Evolutionary conservation across 2,888 invertebrate genomes (phyloP).

Genomic region (Acleris literana): DNA sequence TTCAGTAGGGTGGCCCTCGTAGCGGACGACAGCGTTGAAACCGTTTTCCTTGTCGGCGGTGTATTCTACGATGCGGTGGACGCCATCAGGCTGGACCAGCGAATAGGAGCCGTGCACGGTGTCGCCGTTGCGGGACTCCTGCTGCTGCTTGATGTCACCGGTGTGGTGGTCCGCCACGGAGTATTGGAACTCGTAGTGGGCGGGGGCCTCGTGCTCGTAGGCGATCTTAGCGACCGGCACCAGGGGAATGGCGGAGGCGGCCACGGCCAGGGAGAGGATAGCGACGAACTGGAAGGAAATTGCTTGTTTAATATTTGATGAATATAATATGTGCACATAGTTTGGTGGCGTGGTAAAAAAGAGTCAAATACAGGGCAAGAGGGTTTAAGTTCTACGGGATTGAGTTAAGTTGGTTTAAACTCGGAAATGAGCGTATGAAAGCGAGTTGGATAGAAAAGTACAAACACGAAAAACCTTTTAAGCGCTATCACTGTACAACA

Average conservation of each 20-base stretch:
- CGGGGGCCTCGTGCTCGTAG: constrained; percentile 46
- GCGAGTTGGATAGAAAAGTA: no score
- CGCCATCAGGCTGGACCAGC: constrained; percentile 76
- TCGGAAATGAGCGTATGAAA: no score
- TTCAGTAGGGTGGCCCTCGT: constrained; percentile 48
- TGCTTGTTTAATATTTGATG: not conserved
- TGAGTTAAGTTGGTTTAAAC: no score
- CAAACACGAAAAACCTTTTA: no score
- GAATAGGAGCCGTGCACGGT: constrained; percentile 76
- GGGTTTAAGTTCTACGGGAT: no score
- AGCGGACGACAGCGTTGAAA: constrained; percentile 53
- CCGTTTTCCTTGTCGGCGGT: constrained; percentile 55
- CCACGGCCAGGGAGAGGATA: constrained; percentile 60
- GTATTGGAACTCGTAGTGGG: constrained; percentile 69
- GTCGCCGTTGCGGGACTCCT: constrained; percentile 72
- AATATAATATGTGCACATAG: no score
- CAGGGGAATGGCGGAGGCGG: constrained; percentile 53
- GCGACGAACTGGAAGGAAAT: constrained; percentile 56
- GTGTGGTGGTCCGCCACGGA: constrained; percentile 72
- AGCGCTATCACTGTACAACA: no score
- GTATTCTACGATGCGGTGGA: constrained; percentile 75
- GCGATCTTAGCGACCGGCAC: constrained; percentile 51
- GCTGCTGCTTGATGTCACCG: constrained; percentile 77
- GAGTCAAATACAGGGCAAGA: no score
- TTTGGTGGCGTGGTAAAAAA: no score